Conservation (phyloP, 2,888 invertebrate genomes). For the Dione juno region DNA sequence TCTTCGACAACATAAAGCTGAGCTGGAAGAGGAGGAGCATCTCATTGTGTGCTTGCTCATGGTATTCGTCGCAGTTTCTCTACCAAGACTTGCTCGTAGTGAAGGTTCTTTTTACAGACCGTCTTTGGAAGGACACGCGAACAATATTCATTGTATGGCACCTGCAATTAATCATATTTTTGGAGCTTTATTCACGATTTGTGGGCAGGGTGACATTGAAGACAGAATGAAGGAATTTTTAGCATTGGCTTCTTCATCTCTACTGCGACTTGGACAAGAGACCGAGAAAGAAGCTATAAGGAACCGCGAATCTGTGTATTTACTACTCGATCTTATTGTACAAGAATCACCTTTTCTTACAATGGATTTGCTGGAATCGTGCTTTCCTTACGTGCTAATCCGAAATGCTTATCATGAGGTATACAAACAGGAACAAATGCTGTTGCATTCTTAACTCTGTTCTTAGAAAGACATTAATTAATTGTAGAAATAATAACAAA, state of each 20-base stretch:
- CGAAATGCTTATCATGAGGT: slow-evolving; percentile 99
- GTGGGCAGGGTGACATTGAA: slow-evolving; percentile 97
- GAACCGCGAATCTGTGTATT: slow-evolving; percentile 98
- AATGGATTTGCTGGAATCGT: slow-evolving; percentile 99
- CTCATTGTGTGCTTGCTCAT: slow-evolving; percentile 96
- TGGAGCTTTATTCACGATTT: slow-evolving; percentile 97
- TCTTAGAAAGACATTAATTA: slow-evolving; percentile 39
- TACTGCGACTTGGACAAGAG: slow-evolving; percentile 96
- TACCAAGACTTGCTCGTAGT: slow-evolving; percentile 95
- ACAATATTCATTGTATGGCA: slow-evolving; percentile 99
- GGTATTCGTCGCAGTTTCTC: slow-evolving; percentile 99
- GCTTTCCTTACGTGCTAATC: slow-evolving; percentile 99
- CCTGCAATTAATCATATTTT: slow-evolving; percentile 97
- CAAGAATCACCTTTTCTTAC: slow-evolving; percentile 99
- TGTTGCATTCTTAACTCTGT: slow-evolving; percentile 70
- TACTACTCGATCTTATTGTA: slow-evolving; percentile 97
- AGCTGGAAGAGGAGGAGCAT: slow-evolving; percentile 96
- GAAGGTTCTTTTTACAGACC: slow-evolving; percentile 95
- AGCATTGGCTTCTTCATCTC: slow-evolving; percentile 96
- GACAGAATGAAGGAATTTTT: slow-evolving; percentile 98
- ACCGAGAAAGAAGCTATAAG: slow-evolving; percentile 96
- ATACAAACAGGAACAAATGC: slow-evolving; percentile 92
- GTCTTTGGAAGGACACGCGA: slow-evolving; percentile 96
- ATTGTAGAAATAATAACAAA: slow-evolving; percentile 25
- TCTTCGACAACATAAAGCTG: slow-evolving; percentile 93